phyloP scores from a whole-genome alignment of 2,113 vertebrate species.

The Zapornia atra region DNA sequence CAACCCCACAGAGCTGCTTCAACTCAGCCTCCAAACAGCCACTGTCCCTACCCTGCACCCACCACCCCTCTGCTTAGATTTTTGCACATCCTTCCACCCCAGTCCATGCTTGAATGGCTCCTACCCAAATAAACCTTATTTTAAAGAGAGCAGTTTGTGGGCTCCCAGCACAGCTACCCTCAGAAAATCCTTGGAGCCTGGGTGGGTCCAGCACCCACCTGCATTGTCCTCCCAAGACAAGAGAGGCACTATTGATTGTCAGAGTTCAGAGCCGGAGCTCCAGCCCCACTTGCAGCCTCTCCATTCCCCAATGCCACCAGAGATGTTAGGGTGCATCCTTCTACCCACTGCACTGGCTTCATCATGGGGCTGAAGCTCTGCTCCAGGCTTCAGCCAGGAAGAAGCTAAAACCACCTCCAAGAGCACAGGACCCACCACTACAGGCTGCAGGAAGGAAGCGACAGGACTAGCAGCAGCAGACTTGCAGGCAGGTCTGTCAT shows the following conservation, averaged over 20 bases:
- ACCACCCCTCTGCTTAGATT: not conserved
- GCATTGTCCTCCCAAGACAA: not conserved
- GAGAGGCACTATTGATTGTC: fast-evolving
- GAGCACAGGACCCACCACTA: not conserved
- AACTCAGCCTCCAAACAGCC: not conserved
- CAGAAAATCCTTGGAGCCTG: not conserved
- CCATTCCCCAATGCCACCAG: fast-evolving
- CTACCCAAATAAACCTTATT: not conserved
- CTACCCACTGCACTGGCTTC: not conserved
- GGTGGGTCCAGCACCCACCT: not conserved
- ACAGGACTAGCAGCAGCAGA: not conserved
- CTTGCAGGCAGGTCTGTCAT: not conserved
- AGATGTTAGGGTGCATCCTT: not conserved
- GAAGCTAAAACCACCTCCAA: not conserved
- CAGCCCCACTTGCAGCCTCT: not conserved
- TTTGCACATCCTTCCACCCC: not conserved
- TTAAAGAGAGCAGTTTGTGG: not conserved
- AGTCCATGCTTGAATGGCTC: not conserved
- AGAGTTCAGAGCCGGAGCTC: not conserved
- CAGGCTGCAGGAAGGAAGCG: not conserved
- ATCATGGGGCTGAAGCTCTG: not conserved
- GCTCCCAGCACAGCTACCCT: not conserved
- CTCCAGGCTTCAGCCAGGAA: not conserved
- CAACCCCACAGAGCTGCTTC: not conserved
- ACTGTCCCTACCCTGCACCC: not conserved